phyloP scores from a whole-genome alignment of 2,113 vertebrate genomes.

The Plestiodon gilberti region DNA sequence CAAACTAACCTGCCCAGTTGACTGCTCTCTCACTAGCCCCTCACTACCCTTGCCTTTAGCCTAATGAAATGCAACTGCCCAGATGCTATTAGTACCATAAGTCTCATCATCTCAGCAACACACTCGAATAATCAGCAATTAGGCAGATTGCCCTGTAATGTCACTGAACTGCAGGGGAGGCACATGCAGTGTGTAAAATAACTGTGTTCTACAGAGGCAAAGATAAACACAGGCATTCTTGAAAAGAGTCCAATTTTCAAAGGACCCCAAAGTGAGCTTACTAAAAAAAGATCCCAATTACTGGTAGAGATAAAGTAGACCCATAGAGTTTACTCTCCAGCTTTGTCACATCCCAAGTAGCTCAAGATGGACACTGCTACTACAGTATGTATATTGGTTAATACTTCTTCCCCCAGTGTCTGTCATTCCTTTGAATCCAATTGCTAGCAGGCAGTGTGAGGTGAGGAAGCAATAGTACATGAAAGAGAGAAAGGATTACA shows the following conservation, averaged over 20 bases:
- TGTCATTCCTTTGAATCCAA: neutral
- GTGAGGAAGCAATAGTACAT: neutral
- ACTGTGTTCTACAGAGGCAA: neutral
- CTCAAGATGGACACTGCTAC: neutral
- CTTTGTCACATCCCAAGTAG: neutral
- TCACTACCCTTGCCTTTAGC: neutral
- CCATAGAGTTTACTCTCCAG: neutral
- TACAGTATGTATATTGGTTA: neutral
- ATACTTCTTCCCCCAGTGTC: neutral
- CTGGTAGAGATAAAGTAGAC: neutral
- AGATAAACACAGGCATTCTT: neutral
- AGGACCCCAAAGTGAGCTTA: constrained; percentile 8
- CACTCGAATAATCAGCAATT: constrained; percentile 2
- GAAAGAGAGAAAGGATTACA: neutral
- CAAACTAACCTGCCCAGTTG: neutral
- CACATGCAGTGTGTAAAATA: neutral
- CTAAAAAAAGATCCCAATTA: constrained; percentile 25
- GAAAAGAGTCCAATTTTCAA: constrained; percentile 14
- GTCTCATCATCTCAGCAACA: neutral
- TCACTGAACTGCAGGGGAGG: neutral
- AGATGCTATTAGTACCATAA: neutral
- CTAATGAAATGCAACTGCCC: neutral
- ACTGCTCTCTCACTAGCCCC: neutral
- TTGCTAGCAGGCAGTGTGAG: neutral
- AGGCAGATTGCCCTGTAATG: neutral